Evolutionary conservation across 2,113 vertebrate species (phyloP), one percentile per base, ranked within the genome.

Genomic region (Psilopsiagon aymara): DNA sequence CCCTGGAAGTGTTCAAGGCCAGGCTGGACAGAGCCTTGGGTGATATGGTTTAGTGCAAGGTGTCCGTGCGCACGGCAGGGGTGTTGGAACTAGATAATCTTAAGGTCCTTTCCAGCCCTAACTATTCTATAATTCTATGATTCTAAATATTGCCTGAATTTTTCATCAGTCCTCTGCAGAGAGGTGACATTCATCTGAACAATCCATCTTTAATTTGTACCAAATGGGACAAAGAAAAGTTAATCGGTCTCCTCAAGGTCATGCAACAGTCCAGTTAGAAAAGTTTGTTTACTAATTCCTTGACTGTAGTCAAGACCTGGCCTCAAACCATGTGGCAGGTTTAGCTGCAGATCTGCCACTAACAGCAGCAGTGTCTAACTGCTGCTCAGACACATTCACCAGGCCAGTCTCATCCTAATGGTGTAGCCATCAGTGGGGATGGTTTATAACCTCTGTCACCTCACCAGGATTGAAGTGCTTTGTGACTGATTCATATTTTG

Each of bases 331-430:
- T 3, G 29, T 57, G 79, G 46, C 67, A 73, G 49, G 53, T 59
- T 39, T 14, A 77, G 71, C 35, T 17, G 5, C 46, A 16, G n/a
- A 5, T 6, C 37, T 63, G 15, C 51, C 51, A 7, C 9, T 18
- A 17, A 7, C 0, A 13, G 53, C 67, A 69, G 67, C 1, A 3
- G 35, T 33, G 76, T 55, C 33, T 5, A 9, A 4, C 17, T 2
- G 39, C 69, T 27, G 27, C 2, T 62, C n/a, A 41, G 80, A 24
- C 33, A 13, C 11, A 3, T 6, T 20, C 74, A 19, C 18, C 27
- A 7, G 64, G 49, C 17, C 31, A 1, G 0, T 3, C 10, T 46
- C 37, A 28, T 47, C 39, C 23, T 35, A 59, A 59, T 9, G 10
- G n/a, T 23, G n/a, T 15, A 35, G 57, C 13, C 57, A 24, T 35